Base-by-base conservation (phyloP, 1,140 invertebrate species). In the Sminthurinus signatus region DNA sequence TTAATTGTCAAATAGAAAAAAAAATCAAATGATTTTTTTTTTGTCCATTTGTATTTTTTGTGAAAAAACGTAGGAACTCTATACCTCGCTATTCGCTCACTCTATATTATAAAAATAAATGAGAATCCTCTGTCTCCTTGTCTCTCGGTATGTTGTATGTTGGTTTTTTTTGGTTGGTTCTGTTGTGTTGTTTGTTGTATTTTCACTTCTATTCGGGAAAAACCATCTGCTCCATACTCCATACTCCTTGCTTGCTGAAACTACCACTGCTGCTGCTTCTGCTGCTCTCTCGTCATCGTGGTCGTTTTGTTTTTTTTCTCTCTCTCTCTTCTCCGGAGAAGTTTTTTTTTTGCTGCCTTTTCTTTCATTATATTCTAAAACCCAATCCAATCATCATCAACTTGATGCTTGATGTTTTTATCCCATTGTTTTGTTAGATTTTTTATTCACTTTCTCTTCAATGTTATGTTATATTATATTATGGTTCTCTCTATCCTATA, bases 81-180 rank as follows among this genome's bases (percentile, higher is more conserved):
- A 56, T 56, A 56, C 54, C 54, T 56, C 54, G 54, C 54, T 56
- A 36, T 56, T 56, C 54, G 54, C 54, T 56, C 54, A 56, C 54
- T 56, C 54, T 56, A 42, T 28, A 23, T n/a, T n/a, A 50, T 50
- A 31, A 54, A 12, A 28, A 28, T 31, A 12, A 31, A 31, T n/a
- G n/a, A n/a, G n/a, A n/a, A n/a, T 28, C 10, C 17, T 56, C 23
- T 14, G 8, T 19, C 15, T 56, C 54, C 27, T 27, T 25, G 8
- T 54, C 51, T 27, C 19, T 21, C 8, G 12, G 12, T 54, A 3
- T 21, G 3, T 5, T 8, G 25, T 54, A 25, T 54, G 14, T 25
- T 27, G 10, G 19, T 31, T 36, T 32, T 31, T 31, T 39, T 39
- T 36, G 19, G n/a, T 10, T 14, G 36, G 29, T 28, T 39, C 19